phyloP scores from a whole-genome alignment of 2,888 invertebrate species.

The Heliconius sara region DNA sequence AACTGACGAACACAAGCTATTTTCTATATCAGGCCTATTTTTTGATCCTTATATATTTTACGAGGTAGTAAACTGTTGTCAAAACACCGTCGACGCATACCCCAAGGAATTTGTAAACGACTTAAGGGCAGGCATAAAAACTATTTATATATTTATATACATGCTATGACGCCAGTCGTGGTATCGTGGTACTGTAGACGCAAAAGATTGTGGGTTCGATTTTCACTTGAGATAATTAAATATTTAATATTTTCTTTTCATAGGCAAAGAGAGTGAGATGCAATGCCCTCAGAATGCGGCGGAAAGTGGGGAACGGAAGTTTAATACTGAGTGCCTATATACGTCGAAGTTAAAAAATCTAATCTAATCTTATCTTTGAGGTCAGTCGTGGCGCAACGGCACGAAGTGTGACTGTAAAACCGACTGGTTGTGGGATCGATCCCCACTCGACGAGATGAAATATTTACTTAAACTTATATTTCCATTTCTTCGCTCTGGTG shows the following conservation, averaged over 20 bases:
- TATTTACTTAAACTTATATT: too few relatives aligned
- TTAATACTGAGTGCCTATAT: too few relatives aligned
- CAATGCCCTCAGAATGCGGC: too few relatives aligned
- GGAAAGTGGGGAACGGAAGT: not conserved
- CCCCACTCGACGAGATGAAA: too few relatives aligned
- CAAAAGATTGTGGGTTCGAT: not conserved
- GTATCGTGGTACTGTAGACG: not conserved
- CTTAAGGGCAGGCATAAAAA: conserved; percentile 6
- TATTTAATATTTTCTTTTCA: not conserved
- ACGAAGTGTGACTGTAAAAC: too few relatives aligned
- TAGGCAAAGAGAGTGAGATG: not conserved
- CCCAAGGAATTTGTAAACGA: conserved; percentile 5
- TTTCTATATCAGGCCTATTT: not conserved
- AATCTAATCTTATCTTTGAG: too few relatives aligned
- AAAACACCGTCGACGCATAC: not conserved
- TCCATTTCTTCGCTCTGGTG: too few relatives aligned
- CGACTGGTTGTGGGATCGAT: too few relatives aligned
- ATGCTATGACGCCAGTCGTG: not conserved
- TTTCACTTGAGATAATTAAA: not conserved
- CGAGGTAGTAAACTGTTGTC: conserved; percentile 17
- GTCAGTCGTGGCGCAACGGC: too few relatives aligned
- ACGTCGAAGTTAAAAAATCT: not conserved
- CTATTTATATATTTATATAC: conserved; percentile 2
- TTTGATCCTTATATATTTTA: conserved; percentile 24
- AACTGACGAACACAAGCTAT: not conserved